Evolutionary conservation across 2,797 vertebrate genomes (phyloP).

Genomic region (Aphelocoma californica): DNA sequence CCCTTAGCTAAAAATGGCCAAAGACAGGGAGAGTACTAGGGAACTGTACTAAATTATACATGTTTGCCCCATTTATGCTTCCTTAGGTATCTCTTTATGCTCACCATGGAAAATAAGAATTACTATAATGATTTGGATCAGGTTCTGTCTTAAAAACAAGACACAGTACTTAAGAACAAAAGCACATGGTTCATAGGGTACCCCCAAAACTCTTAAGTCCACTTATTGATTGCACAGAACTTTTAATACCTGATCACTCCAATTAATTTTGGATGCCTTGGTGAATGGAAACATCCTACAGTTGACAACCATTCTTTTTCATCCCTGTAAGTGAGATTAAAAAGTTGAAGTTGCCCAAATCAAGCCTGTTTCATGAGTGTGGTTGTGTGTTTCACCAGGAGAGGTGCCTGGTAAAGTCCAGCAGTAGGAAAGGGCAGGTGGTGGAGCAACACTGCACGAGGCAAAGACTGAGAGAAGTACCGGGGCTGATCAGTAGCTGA

Average conservation of each 20-base stretch:
- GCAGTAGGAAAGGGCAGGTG: neutral
- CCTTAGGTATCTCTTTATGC: neutral
- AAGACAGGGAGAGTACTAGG: neutral
- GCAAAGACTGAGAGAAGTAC: neutral
- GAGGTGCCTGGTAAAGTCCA: no score
- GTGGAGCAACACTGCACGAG: neutral
- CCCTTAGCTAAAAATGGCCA: neutral
- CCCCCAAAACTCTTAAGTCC: neutral
- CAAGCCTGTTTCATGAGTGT: accelerated
- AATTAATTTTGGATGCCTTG: neutral
- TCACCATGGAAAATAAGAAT: neutral
- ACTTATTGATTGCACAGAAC: neutral
- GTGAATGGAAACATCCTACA: neutral
- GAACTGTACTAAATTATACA: neutral
- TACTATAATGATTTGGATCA: neutral
- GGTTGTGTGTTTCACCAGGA: accelerated
- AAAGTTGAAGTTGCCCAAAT: neutral
- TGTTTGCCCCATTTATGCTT: neutral
- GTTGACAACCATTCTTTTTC: neutral
- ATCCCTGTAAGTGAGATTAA: accelerated
- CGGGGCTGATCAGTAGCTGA: neutral
- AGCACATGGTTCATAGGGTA: neutral
- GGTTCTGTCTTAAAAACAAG: neutral
- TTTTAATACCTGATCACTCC: neutral
- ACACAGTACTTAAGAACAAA: neutral